Evolutionary conservation across 2,797 vertebrate genomes (phyloP).

Genomic region (Diplodus sargus): DNA sequence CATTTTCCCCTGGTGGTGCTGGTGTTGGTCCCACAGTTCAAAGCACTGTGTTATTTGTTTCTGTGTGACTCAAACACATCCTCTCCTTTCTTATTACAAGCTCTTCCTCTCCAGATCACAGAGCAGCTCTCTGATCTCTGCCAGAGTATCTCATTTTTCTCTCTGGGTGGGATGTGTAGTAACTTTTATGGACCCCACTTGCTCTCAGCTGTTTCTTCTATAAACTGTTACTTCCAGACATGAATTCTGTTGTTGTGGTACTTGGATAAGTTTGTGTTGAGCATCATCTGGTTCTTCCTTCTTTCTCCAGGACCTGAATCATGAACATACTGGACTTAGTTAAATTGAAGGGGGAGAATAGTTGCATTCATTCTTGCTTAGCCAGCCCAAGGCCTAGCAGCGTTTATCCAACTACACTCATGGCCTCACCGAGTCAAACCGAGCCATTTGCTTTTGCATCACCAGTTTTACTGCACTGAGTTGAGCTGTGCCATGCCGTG

Average conservation of each 20-base stretch:
- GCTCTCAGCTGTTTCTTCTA: not conserved
- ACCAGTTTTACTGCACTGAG: too few species aligned
- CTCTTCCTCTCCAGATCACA: not conserved
- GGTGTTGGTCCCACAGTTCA: constrained; percentile 42
- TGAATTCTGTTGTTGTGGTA: not conserved
- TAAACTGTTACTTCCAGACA: not conserved
- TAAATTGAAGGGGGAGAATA: not conserved
- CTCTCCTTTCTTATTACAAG: constrained; percentile 26
- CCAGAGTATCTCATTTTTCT: constrained; percentile 2
- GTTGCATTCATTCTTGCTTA: too few species aligned
- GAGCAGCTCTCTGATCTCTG: constrained; percentile 16
- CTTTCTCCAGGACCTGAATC: not conserved
- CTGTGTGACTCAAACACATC: constrained; percentile 39
- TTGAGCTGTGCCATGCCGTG: too few species aligned
- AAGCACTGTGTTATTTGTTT: constrained; percentile 52
- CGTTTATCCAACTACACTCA: too few species aligned
- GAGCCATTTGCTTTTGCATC: too few species aligned
- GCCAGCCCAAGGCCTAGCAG: too few species aligned
- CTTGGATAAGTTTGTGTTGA: not conserved
- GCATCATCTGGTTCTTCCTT: not conserved
- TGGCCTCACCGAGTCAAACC: too few species aligned
- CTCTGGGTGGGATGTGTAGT: constrained; percentile 6
- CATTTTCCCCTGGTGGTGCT: constrained; percentile 11
- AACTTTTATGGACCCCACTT: not conserved
- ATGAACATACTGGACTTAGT: too few species aligned